A percentile compares a stretch with the other conserved stretches of the same genome.
phyloP scores from a whole-genome alignment of 2,888 invertebrate species.

The Cantharis nigra region DNA sequence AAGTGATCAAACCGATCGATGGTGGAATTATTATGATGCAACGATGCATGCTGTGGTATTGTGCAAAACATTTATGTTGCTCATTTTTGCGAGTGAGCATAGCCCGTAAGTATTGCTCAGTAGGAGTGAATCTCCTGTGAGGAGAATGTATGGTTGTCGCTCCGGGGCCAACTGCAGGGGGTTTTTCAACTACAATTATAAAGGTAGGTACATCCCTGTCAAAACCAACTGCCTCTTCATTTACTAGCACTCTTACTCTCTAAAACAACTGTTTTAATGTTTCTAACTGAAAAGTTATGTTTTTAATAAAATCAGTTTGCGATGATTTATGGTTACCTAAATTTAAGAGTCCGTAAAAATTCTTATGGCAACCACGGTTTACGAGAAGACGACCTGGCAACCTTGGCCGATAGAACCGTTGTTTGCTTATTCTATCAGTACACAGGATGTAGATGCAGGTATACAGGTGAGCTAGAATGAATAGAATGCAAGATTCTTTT shows the following conservation, averaged over 20 bases:
- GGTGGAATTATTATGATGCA: conserved; percentile 36
- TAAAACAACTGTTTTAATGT: neutral
- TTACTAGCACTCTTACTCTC: neutral
- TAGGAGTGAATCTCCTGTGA: conserved; percentile 26
- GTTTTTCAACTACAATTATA: conserved; percentile 47
- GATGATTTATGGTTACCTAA: neutral
- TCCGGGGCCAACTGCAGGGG: conserved; percentile 41
- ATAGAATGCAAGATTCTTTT: conserved; percentile 55
- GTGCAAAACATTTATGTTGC: conserved; percentile 30
- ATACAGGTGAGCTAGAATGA: conserved; percentile 55
- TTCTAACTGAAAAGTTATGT: neutral
- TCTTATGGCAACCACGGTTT: neutral
- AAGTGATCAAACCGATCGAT: conserved; percentile 27
- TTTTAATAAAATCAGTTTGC: neutral
- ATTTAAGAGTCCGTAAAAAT: neutral
- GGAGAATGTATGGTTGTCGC: conserved; percentile 26
- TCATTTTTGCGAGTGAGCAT: conserved; percentile 24
- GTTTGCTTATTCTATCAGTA: conserved; percentile 39
- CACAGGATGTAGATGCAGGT: conserved; percentile 55
- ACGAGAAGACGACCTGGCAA: conserved; percentile 19
- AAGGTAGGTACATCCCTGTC: conserved; percentile 41
- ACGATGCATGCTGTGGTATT: conserved; percentile 35
- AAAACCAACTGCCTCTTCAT: conserved; percentile 26
- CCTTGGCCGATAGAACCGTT: conserved; percentile 26
- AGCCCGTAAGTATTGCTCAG: conserved; percentile 20